Evolutionary conservation across 1,140 invertebrate species (phyloP), one percentile per base, ranked within the genome.

Genomic region (Lineus longissimus): DNA sequence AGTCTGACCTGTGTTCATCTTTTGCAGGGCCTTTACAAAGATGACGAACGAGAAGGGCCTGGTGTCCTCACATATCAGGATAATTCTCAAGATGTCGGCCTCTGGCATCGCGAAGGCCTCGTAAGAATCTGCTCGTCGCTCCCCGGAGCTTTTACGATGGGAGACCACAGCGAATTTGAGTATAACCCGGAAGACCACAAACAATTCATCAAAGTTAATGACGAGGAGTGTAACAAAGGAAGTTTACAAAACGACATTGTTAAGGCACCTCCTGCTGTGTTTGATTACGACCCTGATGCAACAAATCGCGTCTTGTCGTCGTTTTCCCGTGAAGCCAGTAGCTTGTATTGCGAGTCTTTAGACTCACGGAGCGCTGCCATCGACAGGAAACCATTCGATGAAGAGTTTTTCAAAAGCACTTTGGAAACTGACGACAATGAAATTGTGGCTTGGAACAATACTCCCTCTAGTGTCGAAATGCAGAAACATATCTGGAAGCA

Each of bases 11-110:
- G n/a, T 36, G 4, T 36, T 36, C 6, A 23, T 13, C 68, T 62
- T 63, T 65, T 71, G 22, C 62, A 80, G 79, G 80, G 79, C 51
- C 59, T 81, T 15, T 82, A 81, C 68, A 76, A 73, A 63, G 71
- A 78, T 22, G 77, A 81, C 70, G 76, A 79, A 43, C 59, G 80
- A 60, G 69, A 74, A 55, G 80, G 80, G 17, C 79, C 78, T 13
- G 80, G 80, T 0, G 70, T 81, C 9, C 51, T 80, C 40, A 78
- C 74, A 1, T 81, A 82, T 63, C 64, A 65, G 13, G 70, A 79
- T 64, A 72, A 70, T 9, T 65, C 45, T 29, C 76, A 80, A 59
- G 80, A 81, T 69, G 74, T 81, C 1, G 80, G 80, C 2, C 64
- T 79, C 4, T 81, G 80, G 80, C 69, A 67, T 41, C 71, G 76